Conservation (phyloP, 2,888 invertebrate species). For the Colostygia pectinataria region DNA sequence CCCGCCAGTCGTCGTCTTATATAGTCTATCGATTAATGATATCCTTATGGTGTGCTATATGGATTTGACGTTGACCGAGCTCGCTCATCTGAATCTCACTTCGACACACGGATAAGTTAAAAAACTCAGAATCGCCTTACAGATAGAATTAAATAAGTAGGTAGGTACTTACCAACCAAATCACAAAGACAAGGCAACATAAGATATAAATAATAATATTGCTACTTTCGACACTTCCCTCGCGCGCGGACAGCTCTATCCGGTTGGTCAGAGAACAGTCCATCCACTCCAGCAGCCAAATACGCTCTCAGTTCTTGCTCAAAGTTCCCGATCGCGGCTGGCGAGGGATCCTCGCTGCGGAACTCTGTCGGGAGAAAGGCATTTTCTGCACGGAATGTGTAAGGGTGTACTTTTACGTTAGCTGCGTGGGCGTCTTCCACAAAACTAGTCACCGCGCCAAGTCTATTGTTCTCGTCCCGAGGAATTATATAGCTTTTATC, state of each 20-base stretch:
- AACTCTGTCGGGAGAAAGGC: slow-evolving; percentile 62
- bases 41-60: too few species aligned
- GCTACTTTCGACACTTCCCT: slow-evolving; percentile 20
- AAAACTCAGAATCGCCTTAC: too few species aligned
- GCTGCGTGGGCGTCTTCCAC: slow-evolving; percentile 63
- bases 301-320: slow-evolving; percentile 61
- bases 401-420: slow-evolving; percentile 69
- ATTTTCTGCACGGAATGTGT: slow-evolving; percentile 73
- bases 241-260: slow-evolving; percentile 54
- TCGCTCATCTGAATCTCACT: too few species aligned
- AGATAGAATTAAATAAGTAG: not conserved
- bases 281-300: slow-evolving; percentile 67
- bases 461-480: slow-evolving; percentile 50
- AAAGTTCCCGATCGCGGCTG: slow-evolving; percentile 54
- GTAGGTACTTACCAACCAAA: not conserved
- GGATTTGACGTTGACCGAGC: too few species aligned
- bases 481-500: slow-evolving; percentile 71
- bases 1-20: too few species aligned
- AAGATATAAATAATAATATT: not conserved
- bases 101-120: too few species aligned
- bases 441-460: slow-evolving; percentile 59
- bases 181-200: too few species aligned
- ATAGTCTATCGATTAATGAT: too few species aligned
- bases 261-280: slow-evolving; percentile 73
- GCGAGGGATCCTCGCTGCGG: slow-evolving; percentile 43